A percentile compares a stretch with the other conserved stretches of the same genome.
Conservation (phyloP, 1,140 invertebrate species). For the Drosophila kurseongensis region DNA sequence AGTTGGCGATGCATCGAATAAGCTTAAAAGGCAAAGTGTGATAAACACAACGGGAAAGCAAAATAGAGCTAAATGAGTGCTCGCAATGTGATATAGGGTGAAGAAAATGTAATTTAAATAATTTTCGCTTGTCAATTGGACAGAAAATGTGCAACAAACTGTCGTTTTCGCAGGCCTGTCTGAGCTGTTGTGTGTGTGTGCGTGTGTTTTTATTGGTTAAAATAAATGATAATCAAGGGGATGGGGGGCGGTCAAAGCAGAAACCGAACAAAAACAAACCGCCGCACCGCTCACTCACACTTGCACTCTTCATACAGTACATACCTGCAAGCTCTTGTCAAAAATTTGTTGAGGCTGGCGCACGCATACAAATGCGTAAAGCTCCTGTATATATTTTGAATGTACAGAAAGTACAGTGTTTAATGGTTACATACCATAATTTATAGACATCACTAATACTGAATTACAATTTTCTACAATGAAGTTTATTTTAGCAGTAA, state of each 20-base stretch:
- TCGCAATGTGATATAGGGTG: neutral
- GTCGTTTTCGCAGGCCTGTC: neutral
- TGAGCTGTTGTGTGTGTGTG: neutral
- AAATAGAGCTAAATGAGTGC: neutral
- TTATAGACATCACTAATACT: too few relatives aligned
- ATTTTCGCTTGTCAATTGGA: neutral
- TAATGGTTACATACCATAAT: too few relatives aligned
- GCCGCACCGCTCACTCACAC: neutral
- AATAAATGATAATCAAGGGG: neutral
- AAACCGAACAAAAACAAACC: slow-evolving; percentile 33
- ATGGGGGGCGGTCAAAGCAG: slow-evolving; percentile 16
- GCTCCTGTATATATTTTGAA: neutral
- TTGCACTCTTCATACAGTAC: neutral
- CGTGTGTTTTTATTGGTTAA: neutral
- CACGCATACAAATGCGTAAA: neutral
- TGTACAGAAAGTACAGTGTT: slow-evolving; percentile 1
- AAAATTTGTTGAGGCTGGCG: slow-evolving; percentile 23
- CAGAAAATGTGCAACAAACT: neutral
- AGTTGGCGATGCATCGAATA: neutral
- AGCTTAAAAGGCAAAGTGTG: neutral
- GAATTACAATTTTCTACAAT: too few relatives aligned
- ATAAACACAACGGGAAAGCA: neutral
- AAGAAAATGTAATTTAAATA: neutral
- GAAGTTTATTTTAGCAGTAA: too few relatives aligned
- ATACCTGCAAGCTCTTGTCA: neutral